These are phyloP conservation scores for Paramuricea clavata DNA, from an alignment of 92 coral and sea anemone species.

Conservation along the genomic window DNA sequence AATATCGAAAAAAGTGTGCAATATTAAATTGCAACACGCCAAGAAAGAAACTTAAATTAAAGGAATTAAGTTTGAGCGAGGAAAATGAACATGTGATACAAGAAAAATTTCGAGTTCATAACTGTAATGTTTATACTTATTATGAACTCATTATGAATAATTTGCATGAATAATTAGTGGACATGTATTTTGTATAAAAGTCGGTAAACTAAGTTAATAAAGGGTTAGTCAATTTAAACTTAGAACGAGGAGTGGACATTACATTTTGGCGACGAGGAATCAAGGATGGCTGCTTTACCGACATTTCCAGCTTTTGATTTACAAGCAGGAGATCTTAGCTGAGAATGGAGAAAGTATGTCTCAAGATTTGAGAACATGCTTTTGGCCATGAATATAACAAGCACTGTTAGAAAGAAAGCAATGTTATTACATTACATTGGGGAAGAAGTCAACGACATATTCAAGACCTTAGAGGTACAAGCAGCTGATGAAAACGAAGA, in stretches of 20 bases:
- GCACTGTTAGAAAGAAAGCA: constrained; percentile 55
- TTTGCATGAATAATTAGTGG: no score
- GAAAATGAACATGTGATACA: neutral
- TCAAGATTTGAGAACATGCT: constrained; percentile 68
- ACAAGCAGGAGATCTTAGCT: constrained; percentile 34
- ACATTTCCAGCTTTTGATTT: constrained; percentile 37
- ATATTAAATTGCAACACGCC: neutral
- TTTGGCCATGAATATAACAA: constrained; percentile 53
- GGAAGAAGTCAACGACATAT: constrained; percentile 71
- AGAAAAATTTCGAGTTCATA: neutral
- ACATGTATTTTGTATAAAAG: no score
- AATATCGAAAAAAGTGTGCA: neutral
- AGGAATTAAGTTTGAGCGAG: neutral
- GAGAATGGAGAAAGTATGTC: constrained; percentile 68
- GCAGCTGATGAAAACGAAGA: constrained; percentile 13
- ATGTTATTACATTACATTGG: constrained; percentile 70
- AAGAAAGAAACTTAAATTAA: neutral
- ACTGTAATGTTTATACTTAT: no score
- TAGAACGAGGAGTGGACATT: neutral
- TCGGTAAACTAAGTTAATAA: no score
- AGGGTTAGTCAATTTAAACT: neutral
- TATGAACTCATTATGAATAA: no score
- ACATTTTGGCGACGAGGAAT: constrained; percentile 46
- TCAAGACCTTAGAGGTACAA: constrained; percentile 33
- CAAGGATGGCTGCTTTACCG: constrained; percentile 24